These are phyloP conservation scores for Labia minor DNA, from an alignment of 2,888 invertebrate species.

Conservation along the genomic window DNA sequence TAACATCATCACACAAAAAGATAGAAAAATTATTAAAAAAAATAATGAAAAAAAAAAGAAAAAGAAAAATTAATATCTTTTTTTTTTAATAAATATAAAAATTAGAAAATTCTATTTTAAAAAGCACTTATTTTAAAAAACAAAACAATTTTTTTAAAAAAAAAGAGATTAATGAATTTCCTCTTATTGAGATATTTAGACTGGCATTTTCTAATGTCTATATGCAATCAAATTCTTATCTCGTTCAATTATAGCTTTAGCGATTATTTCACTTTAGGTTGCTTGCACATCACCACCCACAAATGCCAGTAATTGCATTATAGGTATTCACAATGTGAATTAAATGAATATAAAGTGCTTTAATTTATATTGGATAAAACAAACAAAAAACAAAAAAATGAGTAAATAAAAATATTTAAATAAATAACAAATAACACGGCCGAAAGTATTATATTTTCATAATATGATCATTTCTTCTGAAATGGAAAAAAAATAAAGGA, in stretches of 20 bases:
- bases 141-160: no score
- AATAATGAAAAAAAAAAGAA: not conserved
- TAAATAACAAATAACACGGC: not conserved
- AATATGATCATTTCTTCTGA: not conserved
- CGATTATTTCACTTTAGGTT: slow-evolving; percentile 24
- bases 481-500: not conserved
- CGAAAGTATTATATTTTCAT: not conserved
- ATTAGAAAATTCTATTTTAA: no score
- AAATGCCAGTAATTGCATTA: slow-evolving; percentile 26
- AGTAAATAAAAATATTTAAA: no score
- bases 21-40: not conserved
- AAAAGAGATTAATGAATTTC: no score
- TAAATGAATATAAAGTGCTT: slow-evolving; percentile 24
- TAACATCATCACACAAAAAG: not conserved
- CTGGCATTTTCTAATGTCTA: slow-evolving; percentile 22
- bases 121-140: no score
- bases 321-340: slow-evolving; percentile 27
- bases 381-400: no score
- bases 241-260: slow-evolving; percentile 24
- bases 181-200: slow-evolving; percentile 22
- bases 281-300: slow-evolving; percentile 24
- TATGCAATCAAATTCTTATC: slow-evolving; percentile 22
- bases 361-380: slow-evolving; percentile 20
- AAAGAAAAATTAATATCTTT: no score
- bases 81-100: no score